A percentile compares a stretch with the other conserved stretches of the same genome.
These are phyloP conservation scores for Wiebesia pumilae DNA, from an alignment of 1,140 invertebrate species.

Conservation along the genomic window DNA sequence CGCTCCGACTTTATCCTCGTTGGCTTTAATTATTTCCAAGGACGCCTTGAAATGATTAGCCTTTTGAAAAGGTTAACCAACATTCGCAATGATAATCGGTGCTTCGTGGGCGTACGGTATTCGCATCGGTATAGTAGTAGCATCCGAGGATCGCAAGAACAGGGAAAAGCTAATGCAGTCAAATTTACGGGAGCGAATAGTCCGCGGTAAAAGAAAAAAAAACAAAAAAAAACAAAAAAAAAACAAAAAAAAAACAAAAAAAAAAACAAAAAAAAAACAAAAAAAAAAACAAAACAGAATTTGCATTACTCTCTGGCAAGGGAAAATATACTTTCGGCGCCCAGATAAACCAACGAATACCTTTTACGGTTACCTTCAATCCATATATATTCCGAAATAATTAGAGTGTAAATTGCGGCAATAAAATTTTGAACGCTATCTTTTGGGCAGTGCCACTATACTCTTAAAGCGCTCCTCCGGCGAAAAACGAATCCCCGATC, in stretches of 20 bases:
- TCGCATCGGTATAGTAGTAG: too few relatives aligned
- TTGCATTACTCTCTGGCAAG: slow-evolving; percentile 2
- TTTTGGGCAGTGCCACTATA: slow-evolving; percentile 24
- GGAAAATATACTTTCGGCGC: slow-evolving; percentile 26
- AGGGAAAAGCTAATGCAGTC: neutral
- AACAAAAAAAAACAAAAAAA: too few relatives aligned
- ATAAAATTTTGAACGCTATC: slow-evolving; percentile 48
- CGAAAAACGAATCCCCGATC: slow-evolving; percentile 20
- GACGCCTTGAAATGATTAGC: neutral
- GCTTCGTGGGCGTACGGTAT: too few relatives aligned
- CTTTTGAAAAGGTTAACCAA: neutral
- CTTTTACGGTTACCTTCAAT: slow-evolving; percentile 46
- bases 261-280: too few relatives aligned
- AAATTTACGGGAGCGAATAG: neutral
- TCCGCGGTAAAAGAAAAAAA: too few relatives aligned
- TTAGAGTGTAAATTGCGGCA: slow-evolving; percentile 48
- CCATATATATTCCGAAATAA: slow-evolving; percentile 42
- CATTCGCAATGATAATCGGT: neutral
- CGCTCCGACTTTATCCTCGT: neutral
- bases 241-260: too few relatives aligned
- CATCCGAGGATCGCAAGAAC: too few relatives aligned
- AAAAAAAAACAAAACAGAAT: neutral
- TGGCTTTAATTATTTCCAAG: neutral
- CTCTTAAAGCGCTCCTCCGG: neutral
- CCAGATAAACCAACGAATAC: slow-evolving; percentile 25